Conservation (phyloP, 2,113 vertebrate species). For the Lepus timidus region DNA sequence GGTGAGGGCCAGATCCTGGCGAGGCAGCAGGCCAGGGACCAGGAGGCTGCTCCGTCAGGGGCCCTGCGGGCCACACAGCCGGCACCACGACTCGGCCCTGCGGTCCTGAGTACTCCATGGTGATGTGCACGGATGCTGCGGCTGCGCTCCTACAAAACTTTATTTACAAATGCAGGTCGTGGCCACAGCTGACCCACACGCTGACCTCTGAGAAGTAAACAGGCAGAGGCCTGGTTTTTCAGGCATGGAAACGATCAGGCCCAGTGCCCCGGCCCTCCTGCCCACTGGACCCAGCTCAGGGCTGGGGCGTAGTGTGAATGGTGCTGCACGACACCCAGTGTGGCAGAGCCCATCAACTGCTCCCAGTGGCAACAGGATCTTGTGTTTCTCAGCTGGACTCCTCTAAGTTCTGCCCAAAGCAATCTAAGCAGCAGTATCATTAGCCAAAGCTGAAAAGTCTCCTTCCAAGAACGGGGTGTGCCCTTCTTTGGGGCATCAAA, state of each 20-base stretch:
- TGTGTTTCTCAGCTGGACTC: background rate
- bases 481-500: background rate
- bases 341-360: background rate
- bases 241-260: constrained; percentile 19
- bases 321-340: background rate
- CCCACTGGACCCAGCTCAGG: background rate
- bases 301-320: background rate
- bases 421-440: background rate
- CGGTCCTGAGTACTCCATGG: background rate
- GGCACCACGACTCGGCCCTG: background rate
- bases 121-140: background rate
- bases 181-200: background rate
- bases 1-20: too few species aligned
- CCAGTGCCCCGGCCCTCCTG: background rate
- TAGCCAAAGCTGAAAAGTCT: background rate
- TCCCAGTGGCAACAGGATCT: background rate
- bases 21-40: background rate
- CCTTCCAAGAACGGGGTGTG: background rate
- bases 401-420: background rate
- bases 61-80: background rate
- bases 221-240: background rate
- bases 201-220: background rate
- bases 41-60: background rate
- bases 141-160: background rate
- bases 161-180: background rate